Evolutionary conservation across 1,140 invertebrate genomes (phyloP), one percentile per base, ranked within the genome.

Genomic region (Oedothorax gibbosus): DNA sequence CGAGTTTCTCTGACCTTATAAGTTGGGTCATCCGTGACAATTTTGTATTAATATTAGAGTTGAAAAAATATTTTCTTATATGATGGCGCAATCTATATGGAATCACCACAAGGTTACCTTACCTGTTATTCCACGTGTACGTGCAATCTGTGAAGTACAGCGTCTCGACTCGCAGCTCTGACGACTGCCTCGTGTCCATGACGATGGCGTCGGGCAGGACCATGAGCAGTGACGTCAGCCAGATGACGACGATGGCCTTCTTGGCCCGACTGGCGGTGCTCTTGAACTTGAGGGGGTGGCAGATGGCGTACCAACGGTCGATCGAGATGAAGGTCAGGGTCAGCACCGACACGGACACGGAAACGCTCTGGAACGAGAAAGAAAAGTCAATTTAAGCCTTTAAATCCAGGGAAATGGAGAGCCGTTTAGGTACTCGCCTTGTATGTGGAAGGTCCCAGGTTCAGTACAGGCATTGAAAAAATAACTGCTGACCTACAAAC

Each of bases 281-380:
- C 88, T 94, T 95, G 91, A 97, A 98, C 89, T 94, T 94, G 49
- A 98, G 92, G 11, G 96, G 96, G 90, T 94, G 95, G 90, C 96
- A 97, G 89, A 98, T 97, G 81, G 96, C 97, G 90, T 97, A 97
- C 95, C 96, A 98, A 87, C 96, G 93, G 90, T 98, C 96, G 75
- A 97, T 92, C 0, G 96, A 96, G 88, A 98, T 98, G 90, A 95
- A 96, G 0, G 95, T 96, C 87, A 98, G 90, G 1, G 97, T 98
- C 88, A 97, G 90, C 51, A 98, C 95, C 5, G 96, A 97, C 66
- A 98, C 96, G 2, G 94, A 95, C 57, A 98, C 95, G 0, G 96
- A 96, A 7, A 97, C 94, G n/a, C 93, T 95, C 96, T 98, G 93
- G 3, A 86, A 86, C 10, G 15, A 35, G 35, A 35, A 35, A 35